Evolutionary conservation across 2,113 vertebrate genomes (phyloP).

Genomic region (Scolopax mira): DNA sequence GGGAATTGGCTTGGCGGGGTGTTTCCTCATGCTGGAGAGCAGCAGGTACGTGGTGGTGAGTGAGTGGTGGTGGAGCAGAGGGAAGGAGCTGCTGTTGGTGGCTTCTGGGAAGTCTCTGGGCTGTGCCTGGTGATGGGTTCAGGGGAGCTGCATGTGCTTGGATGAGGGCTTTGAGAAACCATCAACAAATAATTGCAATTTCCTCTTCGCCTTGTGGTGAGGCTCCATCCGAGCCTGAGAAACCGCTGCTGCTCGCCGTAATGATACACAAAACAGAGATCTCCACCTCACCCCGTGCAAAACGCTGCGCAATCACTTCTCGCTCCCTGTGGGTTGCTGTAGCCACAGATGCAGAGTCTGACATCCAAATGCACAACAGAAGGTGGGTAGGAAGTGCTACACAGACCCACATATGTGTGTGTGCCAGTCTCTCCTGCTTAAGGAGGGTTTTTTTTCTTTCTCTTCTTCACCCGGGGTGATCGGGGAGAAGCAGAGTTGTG

Average conservation of each 20-base stretch:
- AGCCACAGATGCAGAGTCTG: not conserved
- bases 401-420: not conserved
- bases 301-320: not conserved
- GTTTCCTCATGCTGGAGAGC: not conserved
- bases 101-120: not conserved
- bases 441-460: not conserved
- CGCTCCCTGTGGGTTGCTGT: not conserved
- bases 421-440: not conserved
- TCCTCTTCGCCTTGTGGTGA: not conserved
- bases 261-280: not conserved
- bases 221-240: not conserved
- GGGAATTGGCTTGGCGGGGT: not conserved
- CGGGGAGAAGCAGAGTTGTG: accelerated
- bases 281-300: not conserved
- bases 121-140: not conserved
- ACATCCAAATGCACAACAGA: not conserved
- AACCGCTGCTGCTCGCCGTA: not conserved
- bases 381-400: not conserved
- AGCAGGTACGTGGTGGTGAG: not conserved
- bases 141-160: not conserved
- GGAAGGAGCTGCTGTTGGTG: not conserved
- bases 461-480: accelerated
- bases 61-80: not conserved
- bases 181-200: not conserved
- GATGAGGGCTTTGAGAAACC: slow-evolving; percentile 21